phyloP scores from a whole-genome alignment of 2,888 invertebrate species.

The Eucera pruinosa region DNA sequence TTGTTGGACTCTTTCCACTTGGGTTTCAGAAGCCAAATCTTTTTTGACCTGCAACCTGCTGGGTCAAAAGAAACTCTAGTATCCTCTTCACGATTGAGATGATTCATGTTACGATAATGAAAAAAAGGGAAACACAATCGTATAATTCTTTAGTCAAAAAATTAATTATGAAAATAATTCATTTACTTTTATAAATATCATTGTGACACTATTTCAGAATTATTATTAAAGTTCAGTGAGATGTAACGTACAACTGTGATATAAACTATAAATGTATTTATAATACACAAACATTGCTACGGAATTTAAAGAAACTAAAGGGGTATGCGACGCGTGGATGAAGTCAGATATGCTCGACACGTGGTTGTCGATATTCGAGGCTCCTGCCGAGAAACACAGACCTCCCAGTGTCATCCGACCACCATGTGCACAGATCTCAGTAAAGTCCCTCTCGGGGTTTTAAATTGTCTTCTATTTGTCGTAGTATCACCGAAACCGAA shows the following conservation, averaged over 20 bases:
- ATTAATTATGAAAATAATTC: neutral
- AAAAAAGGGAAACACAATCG: neutral
- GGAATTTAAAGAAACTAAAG: conserved; percentile 30
- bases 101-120: neutral
- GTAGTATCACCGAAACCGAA: conserved; percentile 55
- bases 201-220: neutral
- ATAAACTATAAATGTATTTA: neutral
- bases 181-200: neutral
- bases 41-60: conserved; percentile 65
- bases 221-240: neutral
- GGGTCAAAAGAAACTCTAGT: conserved; percentile 1
- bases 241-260: too few relatives aligned
- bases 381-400: conserved; percentile 74
- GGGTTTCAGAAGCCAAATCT: conserved; percentile 54
- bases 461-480: conserved; percentile 55
- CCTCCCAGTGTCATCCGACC: conserved; percentile 71
- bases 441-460: conserved; percentile 56
- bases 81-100: neutral
- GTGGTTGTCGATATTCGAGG: conserved; percentile 67
- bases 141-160: neutral
- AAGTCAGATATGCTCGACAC: conserved; percentile 60
- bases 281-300: neutral
- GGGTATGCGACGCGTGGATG: conserved; percentile 20
- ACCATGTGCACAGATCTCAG: conserved; percentile 68
- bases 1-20: conserved; percentile 61